Conservation (phyloP, 2,888 invertebrate genomes). For the Lymantria dispar region DNA sequence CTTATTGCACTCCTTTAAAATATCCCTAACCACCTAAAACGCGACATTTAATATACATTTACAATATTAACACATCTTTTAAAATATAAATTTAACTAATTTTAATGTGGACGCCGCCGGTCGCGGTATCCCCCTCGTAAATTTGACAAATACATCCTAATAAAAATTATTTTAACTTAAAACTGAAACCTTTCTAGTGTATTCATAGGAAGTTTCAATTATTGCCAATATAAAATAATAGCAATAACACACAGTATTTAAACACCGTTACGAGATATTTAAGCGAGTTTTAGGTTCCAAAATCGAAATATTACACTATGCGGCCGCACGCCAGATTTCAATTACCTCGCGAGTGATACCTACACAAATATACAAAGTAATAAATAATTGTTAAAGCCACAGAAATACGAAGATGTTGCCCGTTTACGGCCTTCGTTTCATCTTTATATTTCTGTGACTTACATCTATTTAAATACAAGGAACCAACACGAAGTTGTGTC, state of each 20-base stretch:
- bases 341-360: conserved; percentile 31
- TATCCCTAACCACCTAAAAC: conserved; percentile 69
- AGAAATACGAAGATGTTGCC: conserved; percentile 9
- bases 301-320: conserved; percentile 36
- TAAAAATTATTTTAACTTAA: conserved; percentile 38
- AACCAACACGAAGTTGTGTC: conserved; percentile 15
- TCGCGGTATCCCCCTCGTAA: conserved; percentile 39
- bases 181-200: conserved; percentile 58
- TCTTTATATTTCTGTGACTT: conserved; percentile 18
- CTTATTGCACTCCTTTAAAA: conserved; percentile 81
- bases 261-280: conserved; percentile 34
- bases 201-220: conserved; percentile 38
- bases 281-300: conserved; percentile 42
- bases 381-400: conserved; percentile 20
- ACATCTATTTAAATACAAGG: conserved; percentile 29
- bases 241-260: conserved; percentile 26
- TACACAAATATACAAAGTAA: conserved; percentile 28
- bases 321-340: conserved; percentile 27
- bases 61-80: conserved; percentile 79
- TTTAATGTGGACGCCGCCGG: conserved; percentile 63
- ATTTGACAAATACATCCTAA: conserved; percentile 49
- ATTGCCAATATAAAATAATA: conserved; percentile 32
- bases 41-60: conserved; percentile 77
- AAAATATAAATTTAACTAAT: conserved; percentile 80
- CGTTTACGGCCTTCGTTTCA: conserved; percentile 7